Evolutionary conservation across 2,888 invertebrate species (phyloP).

Genomic region (Villa cingulata): DNA sequence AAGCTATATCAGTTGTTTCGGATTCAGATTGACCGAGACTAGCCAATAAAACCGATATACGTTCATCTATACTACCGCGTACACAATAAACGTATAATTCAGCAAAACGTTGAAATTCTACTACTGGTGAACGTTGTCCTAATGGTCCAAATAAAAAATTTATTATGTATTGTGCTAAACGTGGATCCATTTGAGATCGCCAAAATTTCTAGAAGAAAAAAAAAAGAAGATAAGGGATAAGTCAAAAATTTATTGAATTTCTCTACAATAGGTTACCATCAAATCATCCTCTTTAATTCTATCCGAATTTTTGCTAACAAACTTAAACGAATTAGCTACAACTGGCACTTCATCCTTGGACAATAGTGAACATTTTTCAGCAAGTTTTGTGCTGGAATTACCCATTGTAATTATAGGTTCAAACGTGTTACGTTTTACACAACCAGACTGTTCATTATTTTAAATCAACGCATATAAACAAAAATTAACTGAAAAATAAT

Average conservation of each 20-base stretch:
- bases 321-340: conserved; percentile 46
- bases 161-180: conserved; percentile 50
- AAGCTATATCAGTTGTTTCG: conserved; percentile 43
- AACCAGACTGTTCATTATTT: too few relatives aligned
- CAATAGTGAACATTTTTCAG: conserved; percentile 49
- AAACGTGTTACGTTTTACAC: too few relatives aligned
- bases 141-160: conserved; percentile 53
- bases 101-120: conserved; percentile 50
- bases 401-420: too few relatives aligned
- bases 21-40: conserved; percentile 43
- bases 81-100: conserved; percentile 56
- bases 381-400: conserved; percentile 50
- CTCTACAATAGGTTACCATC: conserved; percentile 36
- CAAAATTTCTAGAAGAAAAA: conserved; percentile 46
- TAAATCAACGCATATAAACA: too few relatives aligned
- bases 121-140: conserved; percentile 37
- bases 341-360: conserved; percentile 50
- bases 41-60: conserved; percentile 43
- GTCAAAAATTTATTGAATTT: not conserved
- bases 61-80: conserved; percentile 52
- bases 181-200: conserved; percentile 53
- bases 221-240: conserved; percentile 1
- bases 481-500: too few relatives aligned
- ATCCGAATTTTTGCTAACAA: conserved; percentile 50
- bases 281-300: conserved; percentile 51